Evolutionary conservation across 30 jellyfish, hydroid and myxozoan species (phyloP), one percentile per base, ranked within the genome.

Genomic region (Cassiopea andromeda): DNA sequence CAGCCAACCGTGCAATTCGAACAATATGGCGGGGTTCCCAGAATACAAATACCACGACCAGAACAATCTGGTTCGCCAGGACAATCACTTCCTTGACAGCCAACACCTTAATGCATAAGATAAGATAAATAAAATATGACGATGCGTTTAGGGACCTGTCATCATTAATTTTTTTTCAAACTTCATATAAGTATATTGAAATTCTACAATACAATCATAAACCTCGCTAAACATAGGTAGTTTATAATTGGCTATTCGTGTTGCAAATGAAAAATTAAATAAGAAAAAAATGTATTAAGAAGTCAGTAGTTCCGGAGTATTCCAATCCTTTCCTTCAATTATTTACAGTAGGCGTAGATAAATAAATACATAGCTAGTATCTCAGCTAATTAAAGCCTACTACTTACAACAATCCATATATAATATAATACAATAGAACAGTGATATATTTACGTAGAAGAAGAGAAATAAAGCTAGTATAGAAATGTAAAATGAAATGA

Each of bases 1-100:
- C 95, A 88, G 60, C 95, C 95, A 8, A 79, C 72, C 44, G 90
- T 14, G 64, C 95, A 88, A 57, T 88, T 80, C 16, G 49, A 44
- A 69, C 95, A 88, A 54, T 77, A 88, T 7, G 95, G 95, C 16
- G 95, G 95, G 78, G 91, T 88, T 5, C 87, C 95, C 50, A 78
- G 48, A 44, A 88, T 79, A 77, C 95, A 88, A 38, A 19, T 79
- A 17, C 95, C 95, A 18, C 95, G 95, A 15, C 95, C 95, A 57
- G 95, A 88, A 46, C 95, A 88, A 69, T 88, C 95, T 12, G 95
- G 95, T 5, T 88, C 95, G 19, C 95, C 95, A 13, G 95, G 95
- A 70, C 95, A 88, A 44, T 88, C 95, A 38, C 87, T 69, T 44
- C 95, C 95, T 78, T 88, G 91, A 57, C 95, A 88, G 82, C 95